Evolutionary conservation across 1,140 invertebrate genomes (phyloP).

Genomic region (Sipha flava): DNA sequence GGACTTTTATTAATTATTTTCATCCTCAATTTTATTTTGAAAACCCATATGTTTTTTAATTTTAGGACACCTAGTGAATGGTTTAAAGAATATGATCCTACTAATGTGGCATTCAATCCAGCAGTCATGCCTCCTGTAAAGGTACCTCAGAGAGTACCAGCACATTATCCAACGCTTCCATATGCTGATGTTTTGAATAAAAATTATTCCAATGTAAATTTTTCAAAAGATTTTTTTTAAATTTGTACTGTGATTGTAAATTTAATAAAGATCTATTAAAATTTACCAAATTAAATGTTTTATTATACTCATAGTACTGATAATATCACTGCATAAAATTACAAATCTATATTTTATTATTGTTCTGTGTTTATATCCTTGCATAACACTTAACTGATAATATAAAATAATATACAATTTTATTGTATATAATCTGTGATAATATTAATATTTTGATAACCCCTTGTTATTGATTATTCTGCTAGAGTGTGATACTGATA

Average conservation of each 20-base stretch:
- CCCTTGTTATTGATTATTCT: not conserved
- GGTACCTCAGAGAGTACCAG: constrained; percentile 14
- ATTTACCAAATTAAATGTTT: too few species aligned
- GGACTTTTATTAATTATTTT: too few species aligned
- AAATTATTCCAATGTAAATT: not conserved
- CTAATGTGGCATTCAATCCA: constrained; percentile 58
- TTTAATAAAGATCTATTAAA: not conserved
- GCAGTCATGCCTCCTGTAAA: constrained; percentile 49
- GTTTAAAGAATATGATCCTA: constrained; percentile 52
- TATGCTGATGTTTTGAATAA: constrained; percentile 3
- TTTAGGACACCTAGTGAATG: constrained; percentile 48
- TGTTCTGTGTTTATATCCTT: too few species aligned
- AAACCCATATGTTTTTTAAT: constrained; percentile 36
- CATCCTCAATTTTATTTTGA: not conserved
- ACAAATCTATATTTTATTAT: too few species aligned
- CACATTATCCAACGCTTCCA: not conserved
- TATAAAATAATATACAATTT: too few species aligned
- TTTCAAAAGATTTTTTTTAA: constrained; percentile 21
- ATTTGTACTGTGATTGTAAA: not conserved
- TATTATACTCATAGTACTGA: too few species aligned
- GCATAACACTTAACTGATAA: too few species aligned
- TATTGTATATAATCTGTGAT: too few species aligned
- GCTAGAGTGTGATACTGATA: not conserved
- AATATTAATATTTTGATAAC: not conserved
- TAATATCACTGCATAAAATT: too few species aligned